phyloP scores from a whole-genome alignment of 2,113 vertebrate species.

The Benitochromis conjunctus region DNA sequence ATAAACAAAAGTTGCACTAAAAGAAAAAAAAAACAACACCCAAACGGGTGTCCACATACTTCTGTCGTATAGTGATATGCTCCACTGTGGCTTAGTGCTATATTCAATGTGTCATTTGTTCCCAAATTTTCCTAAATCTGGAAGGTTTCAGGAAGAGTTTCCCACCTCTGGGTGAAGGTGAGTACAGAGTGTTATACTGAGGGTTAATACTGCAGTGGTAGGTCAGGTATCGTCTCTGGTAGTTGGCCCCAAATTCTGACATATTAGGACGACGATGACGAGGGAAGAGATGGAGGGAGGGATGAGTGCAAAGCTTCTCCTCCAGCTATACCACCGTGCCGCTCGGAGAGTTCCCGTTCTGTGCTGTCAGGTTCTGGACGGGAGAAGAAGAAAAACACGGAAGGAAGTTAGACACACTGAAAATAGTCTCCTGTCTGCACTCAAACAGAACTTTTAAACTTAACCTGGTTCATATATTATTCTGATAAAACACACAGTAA shows the following conservation, averaged over 20 bases:
- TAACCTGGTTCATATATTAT: not conserved
- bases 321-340: slow-evolving; percentile 86
- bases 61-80: not conserved
- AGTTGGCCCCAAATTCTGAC: slow-evolving; percentile 6
- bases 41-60: not conserved
- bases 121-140: not conserved
- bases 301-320: slow-evolving; percentile 42
- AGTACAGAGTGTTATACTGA: not conserved
- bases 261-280: not conserved
- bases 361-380: slow-evolving; percentile 79
- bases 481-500: not conserved
- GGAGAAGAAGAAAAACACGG: slow-evolving; percentile 6
- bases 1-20: not conserved
- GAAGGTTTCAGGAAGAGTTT: not conserved
- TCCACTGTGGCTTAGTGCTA: not conserved
- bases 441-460: not conserved
- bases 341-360: slow-evolving; percentile 85
- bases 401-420: not conserved
- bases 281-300: not conserved
- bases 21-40: not conserved
- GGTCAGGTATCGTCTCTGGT: not conserved
- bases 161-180: not conserved
- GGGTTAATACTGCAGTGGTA: slow-evolving; percentile 31
- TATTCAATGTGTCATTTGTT: not conserved
- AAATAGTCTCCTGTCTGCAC: not conserved